Percentiles rank a stretch among this genome's conserved stretches.
Conservation (phyloP, 2,888 invertebrate genomes). For the Polymixis flavicincta region DNA sequence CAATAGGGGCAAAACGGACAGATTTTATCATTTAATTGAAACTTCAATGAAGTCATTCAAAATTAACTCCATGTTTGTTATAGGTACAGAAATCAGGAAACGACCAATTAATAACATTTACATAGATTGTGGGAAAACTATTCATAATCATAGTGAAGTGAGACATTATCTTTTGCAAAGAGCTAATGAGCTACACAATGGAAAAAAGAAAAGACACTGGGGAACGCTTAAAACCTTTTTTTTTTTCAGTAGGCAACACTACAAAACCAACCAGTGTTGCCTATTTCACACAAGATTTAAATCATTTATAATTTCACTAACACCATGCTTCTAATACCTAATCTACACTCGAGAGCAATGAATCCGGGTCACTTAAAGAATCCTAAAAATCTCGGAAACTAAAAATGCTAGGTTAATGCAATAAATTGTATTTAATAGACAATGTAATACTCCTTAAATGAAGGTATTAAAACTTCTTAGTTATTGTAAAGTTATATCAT, state of each 20-base stretch:
- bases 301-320: conserved; percentile 53
- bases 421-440: too few relatives aligned
- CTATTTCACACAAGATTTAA: conserved; percentile 31
- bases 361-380: too few relatives aligned
- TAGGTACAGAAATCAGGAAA: conserved; percentile 43
- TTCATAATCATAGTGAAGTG: conserved; percentile 13
- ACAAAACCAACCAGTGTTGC: conserved; percentile 19
- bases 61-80: conserved; percentile 26
- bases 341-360: too few relatives aligned
- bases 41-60: conserved; percentile 44
- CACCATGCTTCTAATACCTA: conserved; percentile 56
- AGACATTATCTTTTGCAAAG: conserved; percentile 16
- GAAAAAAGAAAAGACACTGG: conserved; percentile 18
- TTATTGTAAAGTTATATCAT: too few relatives aligned
- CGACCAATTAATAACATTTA: conserved; percentile 34
- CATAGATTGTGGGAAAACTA: conserved; percentile 15
- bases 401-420: too few relatives aligned
- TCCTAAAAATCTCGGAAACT: too few relatives aligned
- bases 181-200: conserved; percentile 10
- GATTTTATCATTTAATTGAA: conserved; percentile 22
- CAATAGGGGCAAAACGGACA: conserved; percentile 34
- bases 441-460: too few relatives aligned
- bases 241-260: conserved; percentile 2
- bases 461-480: too few relatives aligned
- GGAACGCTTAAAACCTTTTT: conserved; percentile 2